A percentile compares a stretch with the other conserved stretches of the same genome.
phyloP scores from a whole-genome alignment of 2,888 invertebrate species.

The Anodontia alba region DNA sequence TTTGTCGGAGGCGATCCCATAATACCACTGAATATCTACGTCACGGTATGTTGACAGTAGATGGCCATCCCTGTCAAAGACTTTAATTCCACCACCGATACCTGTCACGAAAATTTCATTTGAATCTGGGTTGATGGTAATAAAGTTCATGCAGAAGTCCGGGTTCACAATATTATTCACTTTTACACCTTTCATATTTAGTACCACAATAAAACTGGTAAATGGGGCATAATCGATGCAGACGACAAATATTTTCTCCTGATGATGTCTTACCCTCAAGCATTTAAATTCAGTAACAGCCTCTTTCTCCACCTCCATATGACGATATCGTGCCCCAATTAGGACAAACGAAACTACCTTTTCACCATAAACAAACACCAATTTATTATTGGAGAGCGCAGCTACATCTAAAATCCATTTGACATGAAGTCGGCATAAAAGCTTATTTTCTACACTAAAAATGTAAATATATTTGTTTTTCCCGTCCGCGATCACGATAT shows the following conservation, averaged over 20 bases:
- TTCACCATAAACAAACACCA: slow-evolving; percentile 4
- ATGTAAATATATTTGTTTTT: neutral
- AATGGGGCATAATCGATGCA: neutral
- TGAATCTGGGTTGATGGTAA: neutral
- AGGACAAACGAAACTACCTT: neutral
- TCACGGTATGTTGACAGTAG: neutral
- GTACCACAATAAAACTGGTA: neutral
- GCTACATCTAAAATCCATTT: neutral
- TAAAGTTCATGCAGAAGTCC: neutral
- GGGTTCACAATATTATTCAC: neutral
- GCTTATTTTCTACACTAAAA: neutral
- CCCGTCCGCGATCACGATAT: neutral
- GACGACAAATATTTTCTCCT: neutral
- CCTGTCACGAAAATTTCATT: neutral
- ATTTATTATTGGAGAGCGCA: neutral
- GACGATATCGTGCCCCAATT: neutral
- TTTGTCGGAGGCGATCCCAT: neutral
- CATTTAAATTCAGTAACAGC: neutral
- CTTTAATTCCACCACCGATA: neutral
- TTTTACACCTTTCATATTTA: neutral
- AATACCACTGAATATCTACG: slow-evolving; percentile 6
- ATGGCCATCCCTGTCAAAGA: neutral
- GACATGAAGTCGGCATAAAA: neutral
- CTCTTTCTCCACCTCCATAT: neutral
- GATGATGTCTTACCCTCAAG: neutral